Evolutionary conservation across 2,797 vertebrate genomes (phyloP), one percentile per base, ranked within the genome.

Genomic region (Peromyscus attwateri): DNA sequence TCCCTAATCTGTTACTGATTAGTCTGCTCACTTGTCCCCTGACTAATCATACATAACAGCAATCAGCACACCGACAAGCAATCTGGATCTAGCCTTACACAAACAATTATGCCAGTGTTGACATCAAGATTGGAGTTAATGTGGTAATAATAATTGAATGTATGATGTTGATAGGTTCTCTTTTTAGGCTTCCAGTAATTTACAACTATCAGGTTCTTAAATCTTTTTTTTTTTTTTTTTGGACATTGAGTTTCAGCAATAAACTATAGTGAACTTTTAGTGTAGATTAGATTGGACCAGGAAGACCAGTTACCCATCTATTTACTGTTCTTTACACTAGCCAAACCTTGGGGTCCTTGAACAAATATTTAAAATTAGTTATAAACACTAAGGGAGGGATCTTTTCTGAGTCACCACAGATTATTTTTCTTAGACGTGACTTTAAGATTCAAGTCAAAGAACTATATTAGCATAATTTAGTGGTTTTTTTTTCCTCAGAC

Each of bases 1-100:
- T 8, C 62, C 14, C 31, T 70, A 93, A 89, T 92, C 29, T 52
- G 9, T 87, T n/a, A 70, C 83, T 68, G 43, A 68, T 85, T 77
- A 84, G 49, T 85, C 73, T 85, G 90, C 10, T 87, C 46, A 76
- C 84, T 91, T 23, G 23, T 87, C 71, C 7, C 8, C 1, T 76
- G 64, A 17, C 27, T 84, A 55, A 81, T 81, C 77, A 10, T n/a
- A 92, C 68, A 5, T 52, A 93, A 90, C 91, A 37, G 76, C 76
- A 94, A 88, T 95, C 84, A 92, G 91, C 64, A 75, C n/a, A 75
- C 52, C 92, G 80, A 92, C 49, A 81, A 62, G 92, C 87, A 92
- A 66, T 75, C 57, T 87, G 52, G 9, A 85, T 88, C 62, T 81
- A 76, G 76, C 31, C 49, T 92, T 62, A n/a, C 13, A 73, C 8